phyloP scores from a whole-genome alignment of 2,113 vertebrate genomes.

The Meleagris gallopavo region DNA sequence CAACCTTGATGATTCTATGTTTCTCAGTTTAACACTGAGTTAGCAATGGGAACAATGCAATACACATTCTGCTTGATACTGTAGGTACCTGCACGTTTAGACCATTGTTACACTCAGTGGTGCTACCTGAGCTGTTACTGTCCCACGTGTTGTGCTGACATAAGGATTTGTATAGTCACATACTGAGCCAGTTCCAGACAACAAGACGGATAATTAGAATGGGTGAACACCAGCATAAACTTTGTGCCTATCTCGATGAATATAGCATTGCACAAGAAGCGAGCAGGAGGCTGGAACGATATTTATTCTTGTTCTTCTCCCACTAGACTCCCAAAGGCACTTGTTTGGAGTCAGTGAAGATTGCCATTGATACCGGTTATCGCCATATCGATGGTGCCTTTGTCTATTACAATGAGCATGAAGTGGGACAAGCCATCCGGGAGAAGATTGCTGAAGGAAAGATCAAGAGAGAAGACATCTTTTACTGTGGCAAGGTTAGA shows the following conservation, averaged over 20 bases:
- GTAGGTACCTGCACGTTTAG: neutral
- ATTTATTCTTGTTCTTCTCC: neutral
- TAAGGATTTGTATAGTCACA: neutral
- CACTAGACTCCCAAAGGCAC: conserved; percentile 82
- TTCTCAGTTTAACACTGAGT: neutral
- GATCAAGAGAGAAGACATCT: conserved; percentile 89
- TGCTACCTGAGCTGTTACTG: neutral
- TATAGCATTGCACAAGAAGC: neutral
- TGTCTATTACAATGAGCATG: conserved; percentile 89
- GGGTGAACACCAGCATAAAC: neutral
- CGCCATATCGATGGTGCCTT: conserved; percentile 91
- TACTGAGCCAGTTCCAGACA: neutral
- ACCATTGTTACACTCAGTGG: neutral
- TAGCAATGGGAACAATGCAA: neutral
- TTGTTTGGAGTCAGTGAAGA: conserved; percentile 82
- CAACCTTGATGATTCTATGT: too few species aligned
- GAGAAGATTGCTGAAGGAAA: conserved; percentile 91
- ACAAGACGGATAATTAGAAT: neutral
- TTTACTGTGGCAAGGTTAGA: conserved; percentile 94
- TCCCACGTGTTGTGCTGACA: neutral
- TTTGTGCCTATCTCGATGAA: neutral
- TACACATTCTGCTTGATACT: neutral
- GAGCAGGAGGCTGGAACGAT: neutral
- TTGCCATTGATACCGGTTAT: conserved; percentile 90
- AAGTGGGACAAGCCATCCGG: conserved; percentile 89